phyloP scores from a whole-genome alignment of 2,113 vertebrate genomes.

The Pantherophis guttatus region DNA sequence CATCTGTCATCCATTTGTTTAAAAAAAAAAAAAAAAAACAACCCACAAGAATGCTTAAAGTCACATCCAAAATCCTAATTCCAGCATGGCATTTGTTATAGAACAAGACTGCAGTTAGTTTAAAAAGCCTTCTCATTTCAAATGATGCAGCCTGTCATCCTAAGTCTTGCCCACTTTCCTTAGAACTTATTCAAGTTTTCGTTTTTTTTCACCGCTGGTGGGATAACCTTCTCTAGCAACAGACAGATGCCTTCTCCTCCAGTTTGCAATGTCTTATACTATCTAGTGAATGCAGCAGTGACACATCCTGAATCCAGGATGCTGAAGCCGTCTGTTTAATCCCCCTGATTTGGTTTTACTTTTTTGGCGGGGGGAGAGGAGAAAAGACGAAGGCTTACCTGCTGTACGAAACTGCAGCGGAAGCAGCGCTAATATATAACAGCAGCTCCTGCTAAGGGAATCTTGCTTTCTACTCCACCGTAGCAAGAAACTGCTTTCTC shows the following conservation, averaged over 20 bases:
- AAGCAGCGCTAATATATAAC: neutral
- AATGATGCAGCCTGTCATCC: neutral
- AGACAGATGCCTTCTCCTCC: rapidly evolving
- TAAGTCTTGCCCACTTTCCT: constrained; percentile 49
- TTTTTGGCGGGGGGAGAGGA: rapidly evolving
- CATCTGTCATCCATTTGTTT: neutral
- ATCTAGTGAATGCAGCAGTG: neutral
- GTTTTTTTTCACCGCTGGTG: neutral
- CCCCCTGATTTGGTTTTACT: neutral
- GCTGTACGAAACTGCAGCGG: constrained; percentile 34
- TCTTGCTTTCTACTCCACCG: constrained; percentile 19
- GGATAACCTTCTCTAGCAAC: neutral
- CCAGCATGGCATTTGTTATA: neutral
- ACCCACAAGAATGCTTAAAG: neutral
- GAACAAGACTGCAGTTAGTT: rapidly evolving
- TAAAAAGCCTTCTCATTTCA: rapidly evolving
- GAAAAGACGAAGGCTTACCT: constrained; percentile 55
- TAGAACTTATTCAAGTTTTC: constrained; percentile 70
- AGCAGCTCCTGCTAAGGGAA: constrained; percentile 20
- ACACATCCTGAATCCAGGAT: neutral
- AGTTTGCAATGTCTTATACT: neutral
- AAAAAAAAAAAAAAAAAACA: neutral
- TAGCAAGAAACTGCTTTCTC: constrained; percentile 31
- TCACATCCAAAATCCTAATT: neutral
- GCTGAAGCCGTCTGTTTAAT: rapidly evolving